Conservation (phyloP, 2,888 invertebrate species). For the Metalampra italica region DNA sequence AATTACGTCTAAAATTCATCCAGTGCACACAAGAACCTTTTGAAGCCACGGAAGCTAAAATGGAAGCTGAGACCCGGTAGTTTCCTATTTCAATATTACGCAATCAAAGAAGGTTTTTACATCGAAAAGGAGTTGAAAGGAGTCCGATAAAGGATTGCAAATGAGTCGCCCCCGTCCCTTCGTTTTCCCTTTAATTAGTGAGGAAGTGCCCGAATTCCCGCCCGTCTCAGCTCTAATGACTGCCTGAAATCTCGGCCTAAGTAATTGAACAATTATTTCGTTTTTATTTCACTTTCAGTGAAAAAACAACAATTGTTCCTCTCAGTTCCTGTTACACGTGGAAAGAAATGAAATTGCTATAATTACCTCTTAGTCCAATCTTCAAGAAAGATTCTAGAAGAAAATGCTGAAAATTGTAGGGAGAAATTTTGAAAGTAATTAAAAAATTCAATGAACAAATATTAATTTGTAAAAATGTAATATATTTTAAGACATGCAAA, state of each 20-base stretch:
- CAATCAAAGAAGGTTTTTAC: slow-evolving; percentile 41
- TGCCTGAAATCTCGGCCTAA: slow-evolving; percentile 40
- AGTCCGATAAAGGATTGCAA: slow-evolving; percentile 64
- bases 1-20: too few relatives aligned
- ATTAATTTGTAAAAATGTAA: too few relatives aligned
- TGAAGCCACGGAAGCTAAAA: too few relatives aligned
- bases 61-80: too few relatives aligned
- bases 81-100: slow-evolving; percentile 17
- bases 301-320: not conserved
- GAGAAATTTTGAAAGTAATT: too few relatives aligned
- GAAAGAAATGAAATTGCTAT: too few relatives aligned
- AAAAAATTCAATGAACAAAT: too few relatives aligned
- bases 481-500: too few relatives aligned
- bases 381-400: too few relatives aligned
- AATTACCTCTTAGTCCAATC: too few relatives aligned
- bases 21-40: not conserved
- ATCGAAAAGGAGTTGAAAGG: slow-evolving; percentile 45
- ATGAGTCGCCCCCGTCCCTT: slow-evolving; percentile 45
- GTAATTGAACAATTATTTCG: slow-evolving; percentile 34
- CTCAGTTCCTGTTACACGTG: too few relatives aligned
- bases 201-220: slow-evolving; percentile 60
- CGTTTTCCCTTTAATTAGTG: slow-evolving; percentile 61
- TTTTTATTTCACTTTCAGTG: slow-evolving; percentile 1
- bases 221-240: slow-evolving; percentile 48
- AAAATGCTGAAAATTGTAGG: too few relatives aligned